Conservation (phyloP, 2,113 vertebrate genomes). For the Prunella fulvescens region DNA sequence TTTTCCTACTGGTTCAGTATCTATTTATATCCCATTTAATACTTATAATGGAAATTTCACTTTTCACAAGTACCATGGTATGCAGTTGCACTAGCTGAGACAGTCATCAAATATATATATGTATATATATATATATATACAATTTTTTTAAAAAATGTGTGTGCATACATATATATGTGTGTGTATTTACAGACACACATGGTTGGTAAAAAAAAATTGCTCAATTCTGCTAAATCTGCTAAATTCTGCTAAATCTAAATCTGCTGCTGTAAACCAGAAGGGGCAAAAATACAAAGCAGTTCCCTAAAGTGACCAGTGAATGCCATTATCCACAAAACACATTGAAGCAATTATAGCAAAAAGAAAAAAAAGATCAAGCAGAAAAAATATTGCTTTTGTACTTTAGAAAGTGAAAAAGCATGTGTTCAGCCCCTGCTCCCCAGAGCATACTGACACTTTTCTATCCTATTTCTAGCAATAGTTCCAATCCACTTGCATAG, state of each 20-base stretch:
- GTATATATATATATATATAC: background rate
- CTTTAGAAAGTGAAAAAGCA: background rate
- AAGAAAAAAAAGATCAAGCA: background rate
- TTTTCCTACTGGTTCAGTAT: background rate
- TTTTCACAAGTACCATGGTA: background rate
- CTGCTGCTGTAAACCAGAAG: background rate
- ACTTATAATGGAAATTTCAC: background rate
- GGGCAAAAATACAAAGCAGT: background rate
- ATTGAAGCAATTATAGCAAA: background rate
- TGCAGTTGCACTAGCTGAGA: background rate
- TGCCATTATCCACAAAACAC: background rate
- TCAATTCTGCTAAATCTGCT: background rate
- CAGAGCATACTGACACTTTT: background rate
- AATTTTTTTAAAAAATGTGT: no score
- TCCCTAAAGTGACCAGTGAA: background rate
- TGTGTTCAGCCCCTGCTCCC: background rate
- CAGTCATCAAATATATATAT: background rate
- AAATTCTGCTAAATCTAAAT: background rate
- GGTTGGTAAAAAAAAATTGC: background rate
- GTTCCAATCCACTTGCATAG: accelerated
- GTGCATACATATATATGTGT: background rate
- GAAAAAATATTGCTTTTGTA: background rate
- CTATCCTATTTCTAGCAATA: background rate
- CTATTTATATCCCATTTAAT: background rate
- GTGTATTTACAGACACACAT: background rate